Percentiles rank a stretch among this genome's conserved stretches.
phyloP scores from a whole-genome alignment of 2,113 vertebrate species.

The Thymallus thymallus region DNA sequence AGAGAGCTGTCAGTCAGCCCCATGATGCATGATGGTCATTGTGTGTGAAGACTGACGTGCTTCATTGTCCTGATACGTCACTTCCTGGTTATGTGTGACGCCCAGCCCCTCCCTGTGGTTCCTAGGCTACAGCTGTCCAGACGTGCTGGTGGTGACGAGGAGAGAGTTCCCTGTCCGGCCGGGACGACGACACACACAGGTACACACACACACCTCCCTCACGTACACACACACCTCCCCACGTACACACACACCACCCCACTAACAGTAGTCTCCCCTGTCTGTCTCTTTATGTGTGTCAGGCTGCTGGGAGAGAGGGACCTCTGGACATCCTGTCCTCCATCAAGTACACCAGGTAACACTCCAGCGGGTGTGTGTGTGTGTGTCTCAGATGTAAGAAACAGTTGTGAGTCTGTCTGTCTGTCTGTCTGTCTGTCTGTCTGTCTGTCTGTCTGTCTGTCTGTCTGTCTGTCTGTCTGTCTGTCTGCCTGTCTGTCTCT shows the following conservation, averaged over 20 bases:
- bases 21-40: too few relatives aligned
- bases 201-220: background rate
- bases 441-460: too few relatives aligned
- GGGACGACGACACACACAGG: slow-evolving; percentile 28
- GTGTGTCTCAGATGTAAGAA: too few relatives aligned
- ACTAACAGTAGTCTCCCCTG: background rate
- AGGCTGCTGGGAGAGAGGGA: slow-evolving; percentile 53
- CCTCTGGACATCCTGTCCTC: slow-evolving; percentile 62
- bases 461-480: background rate
- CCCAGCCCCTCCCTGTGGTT: slow-evolving; percentile 35
- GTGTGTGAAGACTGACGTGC: background rate
- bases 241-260: too few relatives aligned
- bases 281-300: slow-evolving; percentile 32
- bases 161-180: slow-evolving; percentile 41
- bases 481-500: background rate
- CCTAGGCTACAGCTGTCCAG: slow-evolving; percentile 69
- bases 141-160: slow-evolving; percentile 55
- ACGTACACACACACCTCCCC: background rate
- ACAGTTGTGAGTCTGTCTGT: too few relatives aligned
- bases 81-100: slow-evolving; percentile 20
- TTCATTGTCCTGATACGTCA: background rate
- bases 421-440: too few relatives aligned
- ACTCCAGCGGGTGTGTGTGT: background rate
- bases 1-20: too few relatives aligned
- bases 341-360: slow-evolving; percentile 71